Evolutionary conservation across 2,797 vertebrate species (phyloP), one percentile per base, ranked within the genome.

Genomic region (Peromyscus nudipes): DNA sequence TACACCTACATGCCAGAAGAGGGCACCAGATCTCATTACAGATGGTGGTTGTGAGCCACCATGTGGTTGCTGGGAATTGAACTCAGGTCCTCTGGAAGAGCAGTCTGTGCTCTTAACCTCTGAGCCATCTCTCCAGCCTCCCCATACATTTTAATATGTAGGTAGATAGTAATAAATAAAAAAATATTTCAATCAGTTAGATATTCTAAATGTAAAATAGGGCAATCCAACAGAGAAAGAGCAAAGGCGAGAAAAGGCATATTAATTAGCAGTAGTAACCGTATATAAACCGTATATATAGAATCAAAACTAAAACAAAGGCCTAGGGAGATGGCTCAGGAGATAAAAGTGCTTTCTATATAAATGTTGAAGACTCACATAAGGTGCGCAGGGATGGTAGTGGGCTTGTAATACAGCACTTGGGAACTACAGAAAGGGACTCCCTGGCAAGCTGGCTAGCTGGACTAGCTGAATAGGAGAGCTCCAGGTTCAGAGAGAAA

Each of bases 171-270:
- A 94, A 23, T 82, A 37, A 67, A 79, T 25, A 96, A 80, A 79
- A 86, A 91, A 94, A 92, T 83, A 52, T 81, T 55, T 81, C 37
- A 71, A 40, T 82, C 60, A 89, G 27, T 73, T 79, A 86, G 55
- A 55, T 52, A 67, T 76, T 87, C 73, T 86, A 64, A 96, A 95
- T 88, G 49, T 57, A 85, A 96, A 95, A 80, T 4, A 91, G 40
- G 82, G 40, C 67, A 92, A 95, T 9, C 73, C 1, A 83, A 88
- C 6, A 89, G 11, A 92, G 57, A 93, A 89, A 55, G 60, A 43
- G 21, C 52, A 67, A 79, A 73, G 16, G 4, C 2, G 23, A 0
- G 3, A n/a, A 23, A 6, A 0, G 4, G 25, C 31, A 65, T 43
- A 83, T 37, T 87, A 95, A 14, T 91, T 43, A 86, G n/a, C 40